Evolutionary conservation across 2,797 vertebrate species (phyloP).

Genomic region (Hypotaenidia okinawae): DNA sequence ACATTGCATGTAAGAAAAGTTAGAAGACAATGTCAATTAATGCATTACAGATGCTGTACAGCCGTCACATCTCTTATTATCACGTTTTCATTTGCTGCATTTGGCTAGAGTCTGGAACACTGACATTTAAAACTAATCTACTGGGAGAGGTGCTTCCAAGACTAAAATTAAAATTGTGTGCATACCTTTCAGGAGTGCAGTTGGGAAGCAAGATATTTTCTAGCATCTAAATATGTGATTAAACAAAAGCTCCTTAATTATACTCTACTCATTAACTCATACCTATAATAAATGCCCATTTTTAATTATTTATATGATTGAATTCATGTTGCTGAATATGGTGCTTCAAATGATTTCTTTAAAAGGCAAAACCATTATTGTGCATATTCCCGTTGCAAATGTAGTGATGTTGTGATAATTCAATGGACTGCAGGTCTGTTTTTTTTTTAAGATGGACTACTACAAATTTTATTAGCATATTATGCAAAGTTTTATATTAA

Average conservation of each 20-base stretch:
- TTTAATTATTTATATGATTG: constrained; percentile 32
- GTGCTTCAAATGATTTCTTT: background rate
- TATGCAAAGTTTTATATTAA: background rate
- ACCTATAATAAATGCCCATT: background rate
- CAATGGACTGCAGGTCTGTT: background rate
- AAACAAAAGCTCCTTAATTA: constrained; percentile 39
- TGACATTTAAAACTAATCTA: constrained; percentile 68
- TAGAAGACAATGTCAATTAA: constrained; percentile 29
- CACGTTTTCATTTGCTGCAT: constrained; percentile 52
- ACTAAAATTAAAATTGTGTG: constrained; percentile 41
- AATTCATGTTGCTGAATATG: constrained; percentile 33
- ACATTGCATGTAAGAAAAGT: constrained; percentile 2
- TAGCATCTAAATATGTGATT: constrained; percentile 33
- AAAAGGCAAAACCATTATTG: background rate
- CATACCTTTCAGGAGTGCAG: background rate
- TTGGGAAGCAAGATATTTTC: constrained; percentile 15
- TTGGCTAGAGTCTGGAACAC: constrained; percentile 37
- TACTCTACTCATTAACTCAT: background rate
- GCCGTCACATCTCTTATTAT: background rate
- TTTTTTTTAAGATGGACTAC: background rate
- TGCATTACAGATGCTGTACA: constrained; percentile 51
- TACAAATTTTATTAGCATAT: background rate
- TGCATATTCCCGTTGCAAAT: background rate
- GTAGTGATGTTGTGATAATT: background rate
- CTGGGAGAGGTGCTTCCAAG: constrained; percentile 38